Conservation (phyloP, 2,888 invertebrate genomes). For the Stenodera caucasica region DNA sequence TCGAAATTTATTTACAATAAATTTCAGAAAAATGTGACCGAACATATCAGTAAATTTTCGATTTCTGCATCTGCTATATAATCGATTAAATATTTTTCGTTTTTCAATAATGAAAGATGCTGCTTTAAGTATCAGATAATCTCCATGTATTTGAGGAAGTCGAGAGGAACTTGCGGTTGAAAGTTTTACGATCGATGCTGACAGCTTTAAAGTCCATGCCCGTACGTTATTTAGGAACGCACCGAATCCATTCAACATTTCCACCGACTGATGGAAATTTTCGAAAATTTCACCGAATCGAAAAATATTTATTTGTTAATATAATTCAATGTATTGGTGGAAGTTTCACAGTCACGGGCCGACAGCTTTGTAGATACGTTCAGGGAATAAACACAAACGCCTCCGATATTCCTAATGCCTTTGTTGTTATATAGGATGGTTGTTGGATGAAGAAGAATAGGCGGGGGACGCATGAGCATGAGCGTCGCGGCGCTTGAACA, state of each 20-base stretch:
- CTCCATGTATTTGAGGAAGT: slow-evolving; percentile 50
- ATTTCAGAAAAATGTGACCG: too few relatives aligned
- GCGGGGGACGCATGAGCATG: slow-evolving; percentile 56
- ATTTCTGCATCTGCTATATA: neutral
- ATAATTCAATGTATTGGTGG: slow-evolving; percentile 38
- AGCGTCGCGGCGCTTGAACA: slow-evolving; percentile 57
- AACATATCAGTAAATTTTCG: too few relatives aligned
- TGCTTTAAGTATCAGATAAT: slow-evolving; percentile 32
- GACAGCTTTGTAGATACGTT: slow-evolving; percentile 55
- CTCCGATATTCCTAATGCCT: slow-evolving; percentile 54
- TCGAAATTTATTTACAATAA: neutral
- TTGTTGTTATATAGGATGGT: slow-evolving; percentile 44
- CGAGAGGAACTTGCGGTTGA: slow-evolving; percentile 53
- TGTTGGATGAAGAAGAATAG: slow-evolving; percentile 43
- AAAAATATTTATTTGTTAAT: slow-evolving; percentile 36
- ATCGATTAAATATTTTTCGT: neutral
- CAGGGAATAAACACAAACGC: slow-evolving; percentile 57
- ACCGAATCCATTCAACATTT: too few relatives aligned
- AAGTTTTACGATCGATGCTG: slow-evolving; percentile 57
- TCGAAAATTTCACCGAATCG: too few relatives aligned
- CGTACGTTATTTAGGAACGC: slow-evolving; percentile 21
- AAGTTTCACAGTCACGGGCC: slow-evolving; percentile 47
- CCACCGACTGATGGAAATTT: slow-evolving; percentile 26
- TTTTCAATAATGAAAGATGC: slow-evolving; percentile 32
- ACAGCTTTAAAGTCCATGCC: slow-evolving; percentile 53